These are phyloP conservation scores for Macrochelys suwanniensis DNA, from an alignment of 2,797 vertebrate species.

Conservation along the genomic window DNA sequence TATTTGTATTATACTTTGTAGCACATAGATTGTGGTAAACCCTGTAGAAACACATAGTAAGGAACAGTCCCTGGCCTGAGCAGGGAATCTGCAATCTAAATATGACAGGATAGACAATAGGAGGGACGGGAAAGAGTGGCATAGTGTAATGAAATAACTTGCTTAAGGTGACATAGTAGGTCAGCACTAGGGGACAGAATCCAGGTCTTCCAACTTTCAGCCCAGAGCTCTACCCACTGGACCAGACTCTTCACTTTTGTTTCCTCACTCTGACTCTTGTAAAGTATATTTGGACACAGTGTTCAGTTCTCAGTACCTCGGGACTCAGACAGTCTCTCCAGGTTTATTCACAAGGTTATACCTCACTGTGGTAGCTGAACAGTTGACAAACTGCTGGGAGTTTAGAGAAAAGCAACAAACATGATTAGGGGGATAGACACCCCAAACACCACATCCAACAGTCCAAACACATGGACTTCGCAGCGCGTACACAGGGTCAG, in stretches of 20 bases:
- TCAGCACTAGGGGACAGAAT: not conserved
- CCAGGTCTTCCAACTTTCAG: not conserved
- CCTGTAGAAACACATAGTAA: too few species aligned
- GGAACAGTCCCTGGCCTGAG: not conserved
- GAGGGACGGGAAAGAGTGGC: not conserved
- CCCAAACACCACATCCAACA: not conserved
- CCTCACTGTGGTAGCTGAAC: not conserved
- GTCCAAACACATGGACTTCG: not conserved
- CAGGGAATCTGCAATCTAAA: not conserved
- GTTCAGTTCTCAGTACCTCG: not conserved
- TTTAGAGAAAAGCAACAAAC: constrained; percentile 37
- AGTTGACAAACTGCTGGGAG: not conserved
- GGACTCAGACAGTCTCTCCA: not conserved
- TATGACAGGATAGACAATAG: not conserved
- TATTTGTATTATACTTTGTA: not conserved
- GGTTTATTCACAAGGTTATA: not conserved
- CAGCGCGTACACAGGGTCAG: not conserved
- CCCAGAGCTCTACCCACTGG: not conserved
- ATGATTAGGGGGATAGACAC: not conserved
- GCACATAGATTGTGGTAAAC: not conserved
- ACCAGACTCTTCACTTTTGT: not conserved
- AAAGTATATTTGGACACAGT: not conserved
- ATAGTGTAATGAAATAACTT: not conserved
- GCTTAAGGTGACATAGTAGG: not conserved
- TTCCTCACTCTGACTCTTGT: not conserved